Percentiles rank a stretch among this genome's conserved stretches.
Evolutionary conservation across 2,888 invertebrate species (phyloP).

Genomic region (Oscheius sp.): DNA sequence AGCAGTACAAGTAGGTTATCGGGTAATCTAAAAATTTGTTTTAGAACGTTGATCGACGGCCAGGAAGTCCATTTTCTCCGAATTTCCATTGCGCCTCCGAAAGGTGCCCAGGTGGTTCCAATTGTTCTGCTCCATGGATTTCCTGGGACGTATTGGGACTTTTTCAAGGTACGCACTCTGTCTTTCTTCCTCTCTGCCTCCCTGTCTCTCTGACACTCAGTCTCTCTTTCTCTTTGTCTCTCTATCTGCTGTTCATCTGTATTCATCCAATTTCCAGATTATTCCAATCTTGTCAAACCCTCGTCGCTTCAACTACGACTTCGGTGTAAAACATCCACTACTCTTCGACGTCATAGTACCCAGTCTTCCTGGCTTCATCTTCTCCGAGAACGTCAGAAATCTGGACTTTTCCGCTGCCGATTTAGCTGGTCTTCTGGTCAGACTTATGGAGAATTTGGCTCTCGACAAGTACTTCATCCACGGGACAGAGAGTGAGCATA

Average conservation of each 20-base stretch:
- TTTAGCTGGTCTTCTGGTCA: slow-evolving; percentile 48
- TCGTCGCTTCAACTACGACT: slow-evolving; percentile 61
- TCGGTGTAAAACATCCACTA: slow-evolving; percentile 54
- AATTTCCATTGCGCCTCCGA: slow-evolving; percentile 46
- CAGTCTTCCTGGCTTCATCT: slow-evolving; percentile 61
- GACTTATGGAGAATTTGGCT: slow-evolving; percentile 56
- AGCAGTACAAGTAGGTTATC: slow-evolving; percentile 46
- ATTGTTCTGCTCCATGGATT: slow-evolving; percentile 62
- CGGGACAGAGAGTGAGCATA: slow-evolving; percentile 44
- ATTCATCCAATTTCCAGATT: slow-evolving; percentile 35
- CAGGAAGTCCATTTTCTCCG: slow-evolving; percentile 57
- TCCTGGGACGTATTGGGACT: slow-evolving; percentile 64
- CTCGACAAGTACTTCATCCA: slow-evolving; percentile 54
- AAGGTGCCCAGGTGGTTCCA: slow-evolving; percentile 50
- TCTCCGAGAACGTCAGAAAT: slow-evolving; percentile 54
- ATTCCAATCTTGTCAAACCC: slow-evolving; percentile 64
- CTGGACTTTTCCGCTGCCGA: slow-evolving; percentile 45
- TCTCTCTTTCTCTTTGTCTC: no score
- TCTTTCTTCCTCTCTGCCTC: not conserved
- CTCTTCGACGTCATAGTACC: slow-evolving; percentile 64
- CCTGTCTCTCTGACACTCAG: no score
- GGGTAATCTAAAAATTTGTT: not conserved
- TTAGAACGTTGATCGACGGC: slow-evolving; percentile 61
- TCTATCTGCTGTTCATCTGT: not conserved
- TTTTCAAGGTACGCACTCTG: slow-evolving; percentile 52